Conservation (phyloP, 1,140 invertebrate species). For the Pseudomyrmex pallidus region DNA sequence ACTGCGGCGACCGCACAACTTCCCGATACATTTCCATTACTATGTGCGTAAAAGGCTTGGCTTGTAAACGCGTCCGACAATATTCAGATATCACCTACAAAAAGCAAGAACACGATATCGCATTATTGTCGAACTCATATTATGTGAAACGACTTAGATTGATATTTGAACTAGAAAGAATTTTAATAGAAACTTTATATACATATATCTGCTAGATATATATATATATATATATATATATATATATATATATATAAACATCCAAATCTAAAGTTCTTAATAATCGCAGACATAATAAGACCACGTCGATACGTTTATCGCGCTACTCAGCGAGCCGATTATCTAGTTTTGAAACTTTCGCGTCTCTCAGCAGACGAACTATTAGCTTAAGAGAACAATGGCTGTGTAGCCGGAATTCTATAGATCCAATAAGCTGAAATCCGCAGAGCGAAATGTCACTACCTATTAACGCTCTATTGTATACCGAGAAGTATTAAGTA, state of each 20-base stretch:
- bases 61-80: constrained; percentile 85
- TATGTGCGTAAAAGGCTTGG: constrained; percentile 87
- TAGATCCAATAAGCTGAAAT: constrained; percentile 49
- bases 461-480: constrained; percentile 65
- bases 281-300: constrained; percentile 46
- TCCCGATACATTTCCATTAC: constrained; percentile 88
- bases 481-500: constrained; percentile 29
- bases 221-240: background rate
- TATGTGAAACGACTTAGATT: background rate
- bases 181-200: background rate
- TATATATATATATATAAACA: background rate
- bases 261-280: constrained; percentile 51
- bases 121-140: background rate
- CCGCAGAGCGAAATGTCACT: constrained; percentile 13
- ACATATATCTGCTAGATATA: background rate
- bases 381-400: constrained; percentile 66
- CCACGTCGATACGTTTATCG: constrained; percentile 56
- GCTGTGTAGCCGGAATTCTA: constrained; percentile 45
- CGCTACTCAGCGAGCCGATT: constrained; percentile 38
- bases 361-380: constrained; percentile 47
- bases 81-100: constrained; percentile 87
- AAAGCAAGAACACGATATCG: constrained; percentile 34
- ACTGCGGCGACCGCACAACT: constrained; percentile 83
- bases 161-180: background rate
- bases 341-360: constrained; percentile 63